Evolutionary conservation across 92 coral and sea anemone species (phyloP), one percentile per base, ranked within the genome.

Genomic region (Palythoa grandis): DNA sequence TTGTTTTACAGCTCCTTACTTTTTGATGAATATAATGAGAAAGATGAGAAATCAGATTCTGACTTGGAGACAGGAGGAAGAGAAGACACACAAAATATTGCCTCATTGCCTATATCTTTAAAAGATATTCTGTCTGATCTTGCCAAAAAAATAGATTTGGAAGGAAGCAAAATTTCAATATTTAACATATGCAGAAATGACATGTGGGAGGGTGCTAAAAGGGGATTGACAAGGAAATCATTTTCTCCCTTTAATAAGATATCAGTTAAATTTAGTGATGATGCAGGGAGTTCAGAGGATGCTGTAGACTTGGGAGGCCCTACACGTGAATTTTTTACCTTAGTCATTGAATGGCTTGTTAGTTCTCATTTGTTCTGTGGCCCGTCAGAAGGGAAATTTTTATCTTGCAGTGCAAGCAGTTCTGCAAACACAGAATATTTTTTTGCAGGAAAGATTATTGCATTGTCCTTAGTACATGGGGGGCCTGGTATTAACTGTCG

Each of bases 251-350:
- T 19, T 35, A 82, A 86, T 39, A 91, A 88, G 56, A 71, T 91
- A 48, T 91, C 94, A 7, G 88, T 86, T 0, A 86, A 87, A 82
- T 91, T 91, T 73, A 89, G 78, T 80, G 92, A 91, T 67, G 90
- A 88, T 78, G 43, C 52, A 47, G 92, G 94, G 48, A 86, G 52
- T 25, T 70, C 92, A 63, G 95, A 89, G 52, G 95, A 92, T 75
- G 94, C 94, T 58, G 90, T 89, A 25, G 92, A 92, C 74, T 83
- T 82, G 65, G 94, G 94, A 22, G 94, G 90, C 15, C 94, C 92
- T 47, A 82, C 70, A 76, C 70, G 94, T 13, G 92, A 92, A 84
- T 86, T 89, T 77, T 86, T 89, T 11, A 92, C 92, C 14, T 56
- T 56, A 56, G 61, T 56, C 61, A 56, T 56, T 56, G 61, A 56